Percentiles rank a stretch among this genome's conserved stretches.
phyloP scores from a whole-genome alignment of 2,888 invertebrate genomes.

The Lingula anatina region DNA sequence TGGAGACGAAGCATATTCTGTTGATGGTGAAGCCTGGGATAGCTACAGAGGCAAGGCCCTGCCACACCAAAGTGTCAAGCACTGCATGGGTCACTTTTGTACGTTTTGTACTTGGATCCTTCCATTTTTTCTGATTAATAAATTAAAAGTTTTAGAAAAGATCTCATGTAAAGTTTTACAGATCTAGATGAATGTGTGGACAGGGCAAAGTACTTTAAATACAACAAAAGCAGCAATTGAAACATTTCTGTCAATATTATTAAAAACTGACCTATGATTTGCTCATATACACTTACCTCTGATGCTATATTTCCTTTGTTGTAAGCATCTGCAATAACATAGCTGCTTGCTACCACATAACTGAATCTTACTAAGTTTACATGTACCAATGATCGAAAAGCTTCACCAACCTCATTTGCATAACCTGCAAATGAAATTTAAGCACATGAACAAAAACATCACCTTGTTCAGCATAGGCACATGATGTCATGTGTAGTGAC shows the following conservation, averaged over 20 bases:
- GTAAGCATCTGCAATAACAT: conserved; percentile 80
- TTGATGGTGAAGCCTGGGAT: conserved; percentile 91
- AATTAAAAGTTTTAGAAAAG: conserved; percentile 1
- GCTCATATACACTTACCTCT: too few species aligned
- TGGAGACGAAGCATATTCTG: conserved; percentile 61
- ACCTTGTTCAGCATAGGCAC: too few species aligned
- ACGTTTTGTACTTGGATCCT: conserved; percentile 9
- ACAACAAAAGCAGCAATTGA: too few species aligned
- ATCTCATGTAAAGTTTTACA: too few species aligned
- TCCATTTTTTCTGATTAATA: conserved; percentile 22
- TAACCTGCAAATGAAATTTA: conserved; percentile 65
- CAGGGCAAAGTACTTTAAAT: too few species aligned
- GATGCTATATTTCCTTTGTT: conserved; percentile 60
- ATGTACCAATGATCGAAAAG: conserved; percentile 77
- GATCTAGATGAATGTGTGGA: too few species aligned
- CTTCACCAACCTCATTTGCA: conserved; percentile 92
- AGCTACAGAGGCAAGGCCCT: conserved; percentile 81
- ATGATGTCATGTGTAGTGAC: too few species aligned
- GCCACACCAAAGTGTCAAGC: conserved; percentile 85
- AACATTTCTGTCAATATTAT: too few species aligned
- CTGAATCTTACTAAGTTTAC: conserved; percentile 64
- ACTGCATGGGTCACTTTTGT: conserved; percentile 54
- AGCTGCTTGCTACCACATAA: conserved; percentile 77
- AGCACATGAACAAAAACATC: too few species aligned
- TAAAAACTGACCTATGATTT: too few species aligned